Percentiles rank a stretch among this genome's conserved stretches.
These are phyloP conservation scores for Dysidea cf. avara DNA, from an alignment of 37 sponge, comb jelly and placozoan genomes.

Conservation along the genomic window DNA sequence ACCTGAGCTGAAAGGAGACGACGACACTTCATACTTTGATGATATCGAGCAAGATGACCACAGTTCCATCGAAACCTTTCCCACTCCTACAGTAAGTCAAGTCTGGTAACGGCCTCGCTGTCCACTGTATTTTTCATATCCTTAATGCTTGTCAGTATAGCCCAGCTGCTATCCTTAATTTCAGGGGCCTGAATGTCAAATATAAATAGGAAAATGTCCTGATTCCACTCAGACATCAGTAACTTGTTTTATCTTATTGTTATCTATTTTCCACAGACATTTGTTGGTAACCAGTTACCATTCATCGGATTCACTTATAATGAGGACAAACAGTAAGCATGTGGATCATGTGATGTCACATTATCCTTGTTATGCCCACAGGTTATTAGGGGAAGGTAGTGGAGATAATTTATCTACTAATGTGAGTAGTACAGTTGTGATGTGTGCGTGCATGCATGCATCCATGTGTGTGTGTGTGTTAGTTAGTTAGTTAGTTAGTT, in stretches of 20 bases:
- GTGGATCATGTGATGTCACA: not conserved
- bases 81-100: conserved; percentile 61
- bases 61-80: conserved; percentile 61
- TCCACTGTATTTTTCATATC: too few relatives aligned
- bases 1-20: conserved; percentile 80
- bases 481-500: not conserved
- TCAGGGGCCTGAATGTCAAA: not conserved
- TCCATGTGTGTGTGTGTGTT: conserved; percentile 24
- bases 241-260: too few relatives aligned
- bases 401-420: not conserved
- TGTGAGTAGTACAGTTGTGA: not conserved
- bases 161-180: not conserved
- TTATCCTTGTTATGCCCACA: not conserved
- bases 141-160: too few relatives aligned
- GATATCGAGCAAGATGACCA: conserved; percentile 76
- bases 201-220: too few relatives aligned
- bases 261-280: conserved; percentile 51
- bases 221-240: too few relatives aligned
- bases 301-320: conserved; percentile 95
- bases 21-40: conserved; percentile 93
- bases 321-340: conserved; percentile 25
- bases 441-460: not conserved
- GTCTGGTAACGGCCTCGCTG: not conserved
- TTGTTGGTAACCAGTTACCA: conserved; percentile 94
- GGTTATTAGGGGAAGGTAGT: not conserved